Percentiles rank a stretch among this genome's conserved stretches.
phyloP scores from a whole-genome alignment of 2,113 vertebrate species.

The Grallaria varia region DNA sequence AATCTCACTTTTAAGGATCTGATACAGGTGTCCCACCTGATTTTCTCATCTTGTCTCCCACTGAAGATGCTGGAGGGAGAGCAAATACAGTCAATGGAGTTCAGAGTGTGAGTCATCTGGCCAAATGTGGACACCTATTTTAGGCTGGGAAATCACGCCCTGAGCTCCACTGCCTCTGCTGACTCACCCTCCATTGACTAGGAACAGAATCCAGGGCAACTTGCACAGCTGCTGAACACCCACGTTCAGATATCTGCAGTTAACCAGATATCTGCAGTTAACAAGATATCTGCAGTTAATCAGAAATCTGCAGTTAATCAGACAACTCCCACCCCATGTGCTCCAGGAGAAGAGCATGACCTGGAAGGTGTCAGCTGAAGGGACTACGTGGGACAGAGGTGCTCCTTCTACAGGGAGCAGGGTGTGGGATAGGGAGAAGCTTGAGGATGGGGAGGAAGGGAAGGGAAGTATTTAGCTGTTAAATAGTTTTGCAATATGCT shows the following conservation, averaged over 20 bases:
- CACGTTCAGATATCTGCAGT: not conserved
- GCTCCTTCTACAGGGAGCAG: not conserved
- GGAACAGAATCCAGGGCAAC: not conserved
- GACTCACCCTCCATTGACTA: conserved; percentile 46
- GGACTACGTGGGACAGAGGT: not conserved
- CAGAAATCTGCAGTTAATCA: not conserved
- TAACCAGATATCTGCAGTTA: too few species aligned
- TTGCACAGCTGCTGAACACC: not conserved
- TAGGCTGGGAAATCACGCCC: not conserved
- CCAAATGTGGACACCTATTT: conserved; percentile 13
- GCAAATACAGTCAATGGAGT: not conserved
- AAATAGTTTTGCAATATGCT: not conserved
- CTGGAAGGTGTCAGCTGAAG: not conserved
- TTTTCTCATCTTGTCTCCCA: not conserved
- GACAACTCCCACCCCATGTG: not conserved
- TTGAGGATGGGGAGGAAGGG: not conserved
- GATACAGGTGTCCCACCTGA: not conserved
- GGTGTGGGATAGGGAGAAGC: not conserved
- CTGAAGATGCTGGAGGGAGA: not conserved
- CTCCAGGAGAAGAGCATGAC: not conserved
- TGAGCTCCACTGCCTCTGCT: conserved; percentile 8
- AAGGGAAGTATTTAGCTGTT: not conserved
- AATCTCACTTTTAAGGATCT: not conserved
- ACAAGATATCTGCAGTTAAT: too few species aligned
- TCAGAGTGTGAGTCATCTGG: conserved; percentile 8